phyloP scores from a whole-genome alignment of 2,113 vertebrate genomes.

The Barbus barbus region DNA sequence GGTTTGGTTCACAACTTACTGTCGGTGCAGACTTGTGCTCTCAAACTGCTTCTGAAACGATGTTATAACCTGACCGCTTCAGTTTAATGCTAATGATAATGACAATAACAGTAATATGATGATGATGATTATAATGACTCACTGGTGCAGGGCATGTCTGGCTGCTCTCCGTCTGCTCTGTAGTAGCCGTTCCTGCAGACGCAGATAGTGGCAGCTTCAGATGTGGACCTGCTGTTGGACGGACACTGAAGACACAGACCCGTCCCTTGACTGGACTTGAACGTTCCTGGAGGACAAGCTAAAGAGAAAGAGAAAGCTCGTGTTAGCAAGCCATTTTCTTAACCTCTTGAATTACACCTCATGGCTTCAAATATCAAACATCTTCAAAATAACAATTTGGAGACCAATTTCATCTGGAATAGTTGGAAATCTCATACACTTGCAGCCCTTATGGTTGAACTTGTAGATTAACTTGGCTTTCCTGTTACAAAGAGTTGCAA shows the following conservation, averaged over 20 bases:
- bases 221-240: slow-evolving; percentile 88
- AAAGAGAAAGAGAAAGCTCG: slow-evolving; percentile 36
- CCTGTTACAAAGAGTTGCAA: no score
- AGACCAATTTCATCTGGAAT: background rate
- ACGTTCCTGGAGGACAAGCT: slow-evolving; percentile 94
- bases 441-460: no score
- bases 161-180: slow-evolving; percentile 86
- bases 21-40: background rate
- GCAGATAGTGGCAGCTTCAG: slow-evolving; percentile 89
- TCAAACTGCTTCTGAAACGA: background rate
- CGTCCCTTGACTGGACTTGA: slow-evolving; percentile 91
- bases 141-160: slow-evolving; percentile 93
- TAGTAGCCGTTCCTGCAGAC: slow-evolving; percentile 95
- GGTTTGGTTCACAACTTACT: background rate
- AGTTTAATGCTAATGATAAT: slow-evolving; percentile 10
- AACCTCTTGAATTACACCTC: background rate
- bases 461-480: no score
- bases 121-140: slow-evolving; percentile 70
- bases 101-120: background rate
- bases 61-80: background rate
- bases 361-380: background rate
- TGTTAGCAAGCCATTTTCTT: background rate
- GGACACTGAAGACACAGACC: slow-evolving; percentile 89
- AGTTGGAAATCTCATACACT: background rate
- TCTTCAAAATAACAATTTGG: background rate